A percentile compares a stretch with the other conserved stretches of the same genome.
These are phyloP conservation scores for Athalia circularis DNA, from an alignment of 2,888 invertebrate species.

Conservation along the genomic window DNA sequence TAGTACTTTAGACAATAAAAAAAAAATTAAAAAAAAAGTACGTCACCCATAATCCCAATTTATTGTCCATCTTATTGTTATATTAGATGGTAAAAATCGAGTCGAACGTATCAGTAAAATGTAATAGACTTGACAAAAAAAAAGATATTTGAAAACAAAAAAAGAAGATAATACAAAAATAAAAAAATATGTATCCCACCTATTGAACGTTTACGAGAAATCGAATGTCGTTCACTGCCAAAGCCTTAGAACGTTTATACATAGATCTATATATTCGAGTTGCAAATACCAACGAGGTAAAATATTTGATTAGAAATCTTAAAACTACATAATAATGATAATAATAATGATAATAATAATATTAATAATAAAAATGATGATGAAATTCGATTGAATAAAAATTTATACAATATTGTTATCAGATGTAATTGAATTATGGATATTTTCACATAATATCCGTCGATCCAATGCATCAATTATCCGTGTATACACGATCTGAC, in stretches of 20 bases:
- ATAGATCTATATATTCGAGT: constrained; percentile 62
- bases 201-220: constrained; percentile 58
- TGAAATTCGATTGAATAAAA: not conserved
- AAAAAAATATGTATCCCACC: constrained; percentile 51
- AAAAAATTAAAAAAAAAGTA: not conserved
- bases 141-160: constrained; percentile 50
- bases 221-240: constrained; percentile 73
- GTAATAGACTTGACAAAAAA: constrained; percentile 17
- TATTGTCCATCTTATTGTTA: too few species aligned
- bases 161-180: constrained; percentile 28
- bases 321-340: constrained; percentile 27
- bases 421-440: too few species aligned
- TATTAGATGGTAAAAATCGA: too few species aligned
- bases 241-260: constrained; percentile 74
- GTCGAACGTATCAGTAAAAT: too few species aligned
- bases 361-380: constrained; percentile 9
- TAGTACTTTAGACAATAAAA: not conserved
- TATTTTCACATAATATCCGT: too few species aligned
- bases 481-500: constrained; percentile 71
- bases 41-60: too few species aligned
- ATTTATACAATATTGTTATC: too few species aligned
- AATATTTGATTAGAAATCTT: constrained; percentile 37
- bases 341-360: not conserved
- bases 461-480: constrained; percentile 45
- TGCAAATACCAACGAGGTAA: constrained; percentile 1